Base-by-base conservation (phyloP, 2,113 vertebrate species). In the Mellivora capensis region DNA sequence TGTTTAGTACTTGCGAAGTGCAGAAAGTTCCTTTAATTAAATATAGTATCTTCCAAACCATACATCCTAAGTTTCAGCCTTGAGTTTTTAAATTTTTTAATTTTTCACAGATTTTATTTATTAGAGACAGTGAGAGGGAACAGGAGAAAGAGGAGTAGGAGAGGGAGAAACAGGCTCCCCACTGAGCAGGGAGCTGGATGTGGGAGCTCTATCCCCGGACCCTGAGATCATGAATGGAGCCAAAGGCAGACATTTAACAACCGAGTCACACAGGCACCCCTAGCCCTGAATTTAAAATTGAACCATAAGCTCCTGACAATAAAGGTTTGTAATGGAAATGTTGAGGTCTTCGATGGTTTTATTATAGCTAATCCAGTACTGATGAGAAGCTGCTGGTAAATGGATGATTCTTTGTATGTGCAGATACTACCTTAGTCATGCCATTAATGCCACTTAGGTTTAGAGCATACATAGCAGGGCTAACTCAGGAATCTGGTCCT, bases 21-120 rank as follows among this genome's bases (percentile, higher is more conserved):
- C 61, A 97, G 80, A 89, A 89, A 93, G 34, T 96, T 90, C 72
- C 62, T 82, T 91, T 96, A 87, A 93, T 92, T 82, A 91, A 95
- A 49, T 91, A 57, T 54, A 76, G 15, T 64, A 59, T 82, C 9
- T 95, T 44, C 61, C 49, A 82, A 92, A 81, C 42, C n/a, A 7
- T 37, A 62, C 84, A 39, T 52, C 52, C 74, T 69, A 69, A 80
- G 59, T 69, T 82, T 94, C 87, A 74, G 62, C 44, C 57, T 21
- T 67, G 37, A 95, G n/a, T 93, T 61, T 25, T 59, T 25, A 23
- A 23, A 59, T 23, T 59, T 59, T 59, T 59, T 25, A 10, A 59
- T 25, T 59, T 59, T 59, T 59, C 27, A 27, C 10, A 61, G 59
- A 61, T 27, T 61, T 61, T 61, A 61, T 25, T 18, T 61, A 4